Conservation (phyloP, 2,888 invertebrate genomes). For the Sinotaia quadrata region DNA sequence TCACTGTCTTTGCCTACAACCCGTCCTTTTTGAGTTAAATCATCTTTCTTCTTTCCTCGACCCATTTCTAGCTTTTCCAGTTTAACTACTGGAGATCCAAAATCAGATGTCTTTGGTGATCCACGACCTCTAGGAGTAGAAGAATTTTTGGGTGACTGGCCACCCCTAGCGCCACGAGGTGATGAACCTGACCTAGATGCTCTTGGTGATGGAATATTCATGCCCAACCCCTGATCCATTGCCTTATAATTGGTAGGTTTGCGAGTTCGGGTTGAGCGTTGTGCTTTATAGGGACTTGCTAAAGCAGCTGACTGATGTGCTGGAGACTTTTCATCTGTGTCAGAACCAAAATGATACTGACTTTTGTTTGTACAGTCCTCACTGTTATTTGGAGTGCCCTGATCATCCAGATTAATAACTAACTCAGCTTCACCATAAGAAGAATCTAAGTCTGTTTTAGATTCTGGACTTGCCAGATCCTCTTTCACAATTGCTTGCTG, state of each 20-base stretch:
- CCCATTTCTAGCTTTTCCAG: slow-evolving; percentile 50
- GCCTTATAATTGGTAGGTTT: slow-evolving; percentile 57
- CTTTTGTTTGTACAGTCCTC: slow-evolving; percentile 25
- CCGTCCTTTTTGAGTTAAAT: slow-evolving; percentile 13
- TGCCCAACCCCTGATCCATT: slow-evolving; percentile 30
- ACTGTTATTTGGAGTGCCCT: slow-evolving; percentile 34
- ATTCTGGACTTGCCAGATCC: slow-evolving; percentile 35
- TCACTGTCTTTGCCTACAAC: slow-evolving; percentile 24
- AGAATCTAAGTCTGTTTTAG: slow-evolving; percentile 35
- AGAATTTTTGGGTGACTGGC: slow-evolving; percentile 38
- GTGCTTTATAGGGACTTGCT: slow-evolving; percentile 33
- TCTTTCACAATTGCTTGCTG: slow-evolving; percentile 23
- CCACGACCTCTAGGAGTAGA: slow-evolving; percentile 31
- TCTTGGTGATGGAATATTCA: slow-evolving; percentile 45
- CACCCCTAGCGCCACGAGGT: slow-evolving; percentile 36
- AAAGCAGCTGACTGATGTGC: slow-evolving; percentile 19
- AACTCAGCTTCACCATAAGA: slow-evolving; percentile 38
- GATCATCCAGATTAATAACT: slow-evolving; percentile 40
- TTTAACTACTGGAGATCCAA: slow-evolving; percentile 53
- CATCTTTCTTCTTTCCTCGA: slow-evolving; percentile 32
- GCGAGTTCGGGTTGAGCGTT: slow-evolving; percentile 47
- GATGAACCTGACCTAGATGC: slow-evolving; percentile 41
- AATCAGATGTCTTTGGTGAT: slow-evolving; percentile 40
- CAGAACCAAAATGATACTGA: slow-evolving; percentile 34
- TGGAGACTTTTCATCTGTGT: slow-evolving; percentile 32